Conservation (phyloP, 64 coral and sea anemone species). For the Montipora sp. region DNA sequence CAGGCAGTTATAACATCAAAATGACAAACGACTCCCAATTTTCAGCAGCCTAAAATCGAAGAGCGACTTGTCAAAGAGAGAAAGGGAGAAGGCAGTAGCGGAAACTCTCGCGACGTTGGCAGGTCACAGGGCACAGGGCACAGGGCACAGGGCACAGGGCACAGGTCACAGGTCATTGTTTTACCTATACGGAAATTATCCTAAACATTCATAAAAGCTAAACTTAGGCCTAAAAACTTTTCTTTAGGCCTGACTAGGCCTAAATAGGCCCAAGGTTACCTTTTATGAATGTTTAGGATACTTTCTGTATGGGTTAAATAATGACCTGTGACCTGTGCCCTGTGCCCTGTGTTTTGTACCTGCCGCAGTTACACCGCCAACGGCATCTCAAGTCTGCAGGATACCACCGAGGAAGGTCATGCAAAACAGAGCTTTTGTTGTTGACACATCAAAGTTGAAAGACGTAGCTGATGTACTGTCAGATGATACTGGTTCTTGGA, state of each 20-base stretch:
- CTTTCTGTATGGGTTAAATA: no score
- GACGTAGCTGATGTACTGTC: slow-evolving; percentile 21
- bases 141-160: no score
- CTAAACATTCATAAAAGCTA: no score
- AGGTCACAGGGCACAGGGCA: no score
- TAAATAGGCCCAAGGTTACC: no score
- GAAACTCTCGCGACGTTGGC: slow-evolving; percentile 21
- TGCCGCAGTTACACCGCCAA: not conserved
- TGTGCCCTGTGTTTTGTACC: no score
- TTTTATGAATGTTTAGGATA: no score
- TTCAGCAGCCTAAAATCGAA: slow-evolving; percentile 15
- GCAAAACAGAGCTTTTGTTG: slow-evolving; percentile 36
- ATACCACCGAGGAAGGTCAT: slow-evolving; percentile 32
- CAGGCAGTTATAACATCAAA: slow-evolving; percentile 23
- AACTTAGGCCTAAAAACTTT: no score
- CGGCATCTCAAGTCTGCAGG: slow-evolving; percentile 1
- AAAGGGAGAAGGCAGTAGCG: slow-evolving; percentile 13
- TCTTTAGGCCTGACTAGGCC: no score
- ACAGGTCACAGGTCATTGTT: no score
- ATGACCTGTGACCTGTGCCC: no score
- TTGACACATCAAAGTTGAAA: slow-evolving; percentile 24
- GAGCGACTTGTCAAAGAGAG: not conserved
- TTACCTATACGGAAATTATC: no score
- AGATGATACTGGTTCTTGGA: slow-evolving; percentile 40
- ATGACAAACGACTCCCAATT: slow-evolving; percentile 22